phyloP scores from a whole-genome alignment of 1,140 invertebrate genomes.

The Battus philenor region DNA sequence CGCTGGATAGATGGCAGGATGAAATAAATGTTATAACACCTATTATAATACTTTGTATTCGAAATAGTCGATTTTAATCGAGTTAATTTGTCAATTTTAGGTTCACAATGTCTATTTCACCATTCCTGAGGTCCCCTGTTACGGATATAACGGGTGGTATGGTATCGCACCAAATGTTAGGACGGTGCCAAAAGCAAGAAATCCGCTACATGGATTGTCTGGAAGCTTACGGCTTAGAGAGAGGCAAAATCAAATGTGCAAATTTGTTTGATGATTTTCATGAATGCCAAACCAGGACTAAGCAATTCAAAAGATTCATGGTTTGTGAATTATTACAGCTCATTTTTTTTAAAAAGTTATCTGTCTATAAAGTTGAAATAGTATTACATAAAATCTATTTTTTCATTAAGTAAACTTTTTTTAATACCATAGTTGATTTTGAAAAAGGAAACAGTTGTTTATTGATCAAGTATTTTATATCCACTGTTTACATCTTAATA shows the following conservation, averaged over 20 bases:
- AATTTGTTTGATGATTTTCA: conserved; percentile 78
- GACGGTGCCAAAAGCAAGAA: conserved; percentile 78
- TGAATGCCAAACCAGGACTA: conserved; percentile 77
- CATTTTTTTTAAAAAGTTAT: too few species aligned
- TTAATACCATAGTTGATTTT: too few species aligned
- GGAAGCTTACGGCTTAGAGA: conserved; percentile 81
- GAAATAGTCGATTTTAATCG: too few species aligned
- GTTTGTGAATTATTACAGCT: conserved; percentile 43
- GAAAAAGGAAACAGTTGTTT: too few species aligned
- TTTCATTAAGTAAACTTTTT: too few species aligned
- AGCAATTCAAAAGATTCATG: conserved; percentile 74
- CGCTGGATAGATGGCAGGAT: too few species aligned
- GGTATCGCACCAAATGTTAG: conserved; percentile 76
- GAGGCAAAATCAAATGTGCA: conserved; percentile 73
- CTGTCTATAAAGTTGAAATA: too few species aligned
- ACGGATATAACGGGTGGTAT: conserved; percentile 79
- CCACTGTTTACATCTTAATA: too few species aligned
- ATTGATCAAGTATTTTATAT: too few species aligned
- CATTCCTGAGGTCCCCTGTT: conserved; percentile 77
- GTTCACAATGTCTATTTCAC: conserved; percentile 54
- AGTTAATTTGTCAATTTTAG: conserved; percentile 1
- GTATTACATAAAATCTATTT: too few species aligned
- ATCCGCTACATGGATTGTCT: conserved; percentile 80
- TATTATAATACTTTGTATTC: too few species aligned
- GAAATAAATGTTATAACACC: too few species aligned